Evolutionary conservation across 2,797 vertebrate genomes (phyloP).

Genomic region (Eremophila alpestris): DNA sequence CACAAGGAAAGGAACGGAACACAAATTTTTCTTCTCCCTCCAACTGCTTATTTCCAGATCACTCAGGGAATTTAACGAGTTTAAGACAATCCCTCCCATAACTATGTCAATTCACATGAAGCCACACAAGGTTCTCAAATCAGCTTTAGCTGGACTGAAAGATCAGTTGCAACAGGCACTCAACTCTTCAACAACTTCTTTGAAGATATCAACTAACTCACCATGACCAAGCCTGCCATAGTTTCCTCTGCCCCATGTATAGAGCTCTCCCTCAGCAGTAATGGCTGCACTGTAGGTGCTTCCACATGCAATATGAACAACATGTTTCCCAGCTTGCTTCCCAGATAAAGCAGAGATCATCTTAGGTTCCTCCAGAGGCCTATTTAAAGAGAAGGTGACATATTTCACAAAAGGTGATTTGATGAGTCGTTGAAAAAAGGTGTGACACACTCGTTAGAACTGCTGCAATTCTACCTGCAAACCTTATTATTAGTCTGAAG

Average conservation of each 20-base stretch:
- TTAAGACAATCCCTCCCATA: background rate
- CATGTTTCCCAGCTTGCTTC: constrained; percentile 91
- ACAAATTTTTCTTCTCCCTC: background rate
- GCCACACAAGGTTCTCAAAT: background rate
- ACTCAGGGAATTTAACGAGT: background rate
- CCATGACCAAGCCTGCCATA: constrained; percentile 96
- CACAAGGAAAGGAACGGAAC: background rate
- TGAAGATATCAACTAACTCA: constrained; percentile 54
- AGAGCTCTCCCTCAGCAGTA: constrained; percentile 94
- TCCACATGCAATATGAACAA: constrained; percentile 92
- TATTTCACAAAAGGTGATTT: background rate
- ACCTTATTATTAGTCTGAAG: background rate
- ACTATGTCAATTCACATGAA: background rate
- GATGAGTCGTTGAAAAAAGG: background rate
- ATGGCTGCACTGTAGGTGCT: constrained; percentile 96
- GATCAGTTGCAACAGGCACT: background rate
- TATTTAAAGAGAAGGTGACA: constrained; percentile 51
- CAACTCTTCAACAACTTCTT: background rate
- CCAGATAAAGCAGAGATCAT: constrained; percentile 91
- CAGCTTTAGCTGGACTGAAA: background rate
- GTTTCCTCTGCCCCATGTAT: constrained; percentile 96
- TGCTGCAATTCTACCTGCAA: background rate
- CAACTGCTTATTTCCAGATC: background rate
- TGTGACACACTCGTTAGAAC: background rate
- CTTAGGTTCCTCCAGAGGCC: constrained; percentile 93